phyloP scores from a whole-genome alignment of 2,888 invertebrate species.

The Lacanobia wlatinum region DNA sequence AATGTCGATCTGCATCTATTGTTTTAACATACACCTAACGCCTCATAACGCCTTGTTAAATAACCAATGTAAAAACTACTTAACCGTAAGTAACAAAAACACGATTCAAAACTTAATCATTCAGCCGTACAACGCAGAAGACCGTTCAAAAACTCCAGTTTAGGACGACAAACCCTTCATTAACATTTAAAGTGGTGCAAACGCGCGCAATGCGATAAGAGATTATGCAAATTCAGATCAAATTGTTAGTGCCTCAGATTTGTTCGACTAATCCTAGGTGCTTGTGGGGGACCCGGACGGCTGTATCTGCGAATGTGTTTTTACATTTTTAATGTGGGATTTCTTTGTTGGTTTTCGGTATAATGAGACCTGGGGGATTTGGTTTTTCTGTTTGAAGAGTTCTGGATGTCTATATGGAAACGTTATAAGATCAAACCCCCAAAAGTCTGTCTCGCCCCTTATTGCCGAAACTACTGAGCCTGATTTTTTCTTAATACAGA shows the following conservation, averaged over 20 bases:
- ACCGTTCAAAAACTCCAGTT: conserved; percentile 67
- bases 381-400: neutral
- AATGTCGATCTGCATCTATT: neutral
- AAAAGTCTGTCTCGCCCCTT: too few species aligned
- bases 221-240: conserved; percentile 85
- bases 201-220: conserved; percentile 72
- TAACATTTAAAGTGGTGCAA: conserved; percentile 85
- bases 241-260: conserved; percentile 81
- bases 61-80: conserved; percentile 38
- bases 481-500: too few species aligned
- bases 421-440: too few species aligned
- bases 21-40: neutral
- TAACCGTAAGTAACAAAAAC: conserved; percentile 47
- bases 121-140: conserved; percentile 48
- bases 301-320: conserved; percentile 49
- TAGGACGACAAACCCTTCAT: conserved; percentile 75
- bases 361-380: conserved; percentile 1
- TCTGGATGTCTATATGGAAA: too few species aligned
- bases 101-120: conserved; percentile 62
- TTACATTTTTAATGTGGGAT: conserved; percentile 44
- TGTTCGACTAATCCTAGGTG: conserved; percentile 71
- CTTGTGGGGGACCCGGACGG: conserved; percentile 38
- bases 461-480: too few species aligned
- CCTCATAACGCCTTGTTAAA: conserved; percentile 2
- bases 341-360: conserved; percentile 20